A percentile compares a stretch with the other conserved stretches of the same genome.
phyloP scores from a whole-genome alignment of 2,113 vertebrate species.

The Nymphicus hollandicus region DNA sequence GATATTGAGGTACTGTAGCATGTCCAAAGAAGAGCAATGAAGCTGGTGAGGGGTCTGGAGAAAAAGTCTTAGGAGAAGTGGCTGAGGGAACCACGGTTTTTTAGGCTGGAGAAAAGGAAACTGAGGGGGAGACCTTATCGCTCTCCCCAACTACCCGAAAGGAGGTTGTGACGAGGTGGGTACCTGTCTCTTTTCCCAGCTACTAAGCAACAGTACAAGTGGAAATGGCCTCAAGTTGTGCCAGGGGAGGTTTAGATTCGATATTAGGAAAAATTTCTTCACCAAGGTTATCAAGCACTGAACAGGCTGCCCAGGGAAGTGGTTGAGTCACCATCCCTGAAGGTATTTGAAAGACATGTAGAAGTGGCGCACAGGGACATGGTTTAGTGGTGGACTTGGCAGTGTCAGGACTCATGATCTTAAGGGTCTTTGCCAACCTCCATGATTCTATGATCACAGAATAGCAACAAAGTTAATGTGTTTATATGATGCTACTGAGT shows the following conservation, averaged over 20 bases:
- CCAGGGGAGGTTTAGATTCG: neutral
- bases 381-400: neutral
- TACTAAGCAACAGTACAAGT: neutral
- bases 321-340: neutral
- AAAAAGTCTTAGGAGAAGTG: neutral
- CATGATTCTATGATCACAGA: accelerated
- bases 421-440: neutral
- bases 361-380: neutral
- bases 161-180: no score
- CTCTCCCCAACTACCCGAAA: neutral
- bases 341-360: neutral
- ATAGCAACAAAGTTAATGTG: neutral
- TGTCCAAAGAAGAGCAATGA: neutral
- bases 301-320: neutral
- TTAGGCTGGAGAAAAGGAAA: neutral
- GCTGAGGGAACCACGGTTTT: neutral
- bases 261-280: neutral
- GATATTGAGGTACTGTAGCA: neutral
- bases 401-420: neutral
- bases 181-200: neutral
- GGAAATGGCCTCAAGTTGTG: neutral
- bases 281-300: neutral
- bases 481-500: neutral
- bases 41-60: neutral
- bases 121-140: neutral